These are phyloP conservation scores for Onthophagus taurus DNA, from an alignment of 1,140 invertebrate genomes.

Conservation along the genomic window DNA sequence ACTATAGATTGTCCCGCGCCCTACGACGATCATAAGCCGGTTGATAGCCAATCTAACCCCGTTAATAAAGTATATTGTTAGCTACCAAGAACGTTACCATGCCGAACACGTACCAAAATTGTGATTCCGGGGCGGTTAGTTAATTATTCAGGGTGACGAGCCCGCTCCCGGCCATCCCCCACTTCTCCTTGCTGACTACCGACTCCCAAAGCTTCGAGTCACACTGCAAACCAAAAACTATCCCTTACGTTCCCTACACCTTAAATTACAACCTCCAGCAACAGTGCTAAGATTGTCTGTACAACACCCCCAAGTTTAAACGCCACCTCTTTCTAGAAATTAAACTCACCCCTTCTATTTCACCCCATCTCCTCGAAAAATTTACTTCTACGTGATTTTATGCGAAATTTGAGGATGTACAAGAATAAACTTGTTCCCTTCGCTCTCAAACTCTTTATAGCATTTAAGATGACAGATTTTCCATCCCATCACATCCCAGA, in stretches of 20 bases:
- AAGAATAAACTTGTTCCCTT: no score
- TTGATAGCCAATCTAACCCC: conserved; percentile 30
- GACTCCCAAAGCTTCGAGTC: background rate
- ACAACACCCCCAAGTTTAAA: background rate
- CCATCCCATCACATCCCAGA: no score
- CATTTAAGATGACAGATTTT: no score
- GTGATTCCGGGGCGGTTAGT: conserved; percentile 37
- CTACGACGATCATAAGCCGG: conserved; percentile 21
- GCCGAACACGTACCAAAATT: conserved; percentile 34
- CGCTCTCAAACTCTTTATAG: no score
- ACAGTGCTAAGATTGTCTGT: no score
- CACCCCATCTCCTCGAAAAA: no score
- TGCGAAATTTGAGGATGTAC: no score
- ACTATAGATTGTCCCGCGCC: background rate
- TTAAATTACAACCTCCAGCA: no score
- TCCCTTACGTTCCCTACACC: background rate
- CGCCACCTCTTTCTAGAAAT: background rate
- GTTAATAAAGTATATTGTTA: conserved; percentile 31
- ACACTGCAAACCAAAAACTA: background rate
- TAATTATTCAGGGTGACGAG: conserved; percentile 34
- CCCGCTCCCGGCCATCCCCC: background rate
- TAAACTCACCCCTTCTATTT: no score
- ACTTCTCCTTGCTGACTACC: background rate
- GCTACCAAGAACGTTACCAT: conserved; percentile 28
- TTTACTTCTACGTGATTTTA: no score